Percentiles rank a stretch among this genome's conserved stretches.
These are phyloP conservation scores for Sarcophaga variegata DNA, from an alignment of 2,888 invertebrate species.

Conservation along the genomic window DNA sequence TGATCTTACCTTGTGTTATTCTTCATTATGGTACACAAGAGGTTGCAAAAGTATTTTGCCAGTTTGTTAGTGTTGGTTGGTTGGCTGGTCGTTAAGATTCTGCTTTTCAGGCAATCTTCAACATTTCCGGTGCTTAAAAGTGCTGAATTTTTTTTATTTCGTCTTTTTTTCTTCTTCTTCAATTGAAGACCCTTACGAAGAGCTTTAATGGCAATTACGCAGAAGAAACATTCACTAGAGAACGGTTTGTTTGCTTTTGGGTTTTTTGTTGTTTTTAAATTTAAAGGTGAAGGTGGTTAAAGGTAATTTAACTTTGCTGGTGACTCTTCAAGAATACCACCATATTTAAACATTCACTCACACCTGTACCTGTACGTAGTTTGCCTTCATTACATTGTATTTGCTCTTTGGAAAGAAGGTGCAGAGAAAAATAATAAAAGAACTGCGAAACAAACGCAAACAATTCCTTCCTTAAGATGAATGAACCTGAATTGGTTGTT, in stretches of 20 bases:
- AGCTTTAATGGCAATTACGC: slow-evolving; percentile 7
- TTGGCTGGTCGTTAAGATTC: slow-evolving; percentile 17
- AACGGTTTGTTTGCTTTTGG: slow-evolving; percentile 34
- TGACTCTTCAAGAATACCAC: slow-evolving; percentile 25
- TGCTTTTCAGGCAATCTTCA: slow-evolving; percentile 51
- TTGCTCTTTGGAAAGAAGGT: background rate
- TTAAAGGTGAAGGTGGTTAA: slow-evolving; percentile 22
- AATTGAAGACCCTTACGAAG: slow-evolving; percentile 24
- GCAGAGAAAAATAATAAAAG: background rate
- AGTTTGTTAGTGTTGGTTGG: slow-evolving; percentile 28
- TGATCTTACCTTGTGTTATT: slow-evolving; percentile 16
- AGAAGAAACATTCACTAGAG: background rate
- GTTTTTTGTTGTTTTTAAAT: slow-evolving; percentile 21
- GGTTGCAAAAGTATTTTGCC: slow-evolving; percentile 48
- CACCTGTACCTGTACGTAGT: no score
- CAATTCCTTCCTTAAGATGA: slow-evolving; percentile 19
- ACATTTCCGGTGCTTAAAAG: slow-evolving; percentile 62
- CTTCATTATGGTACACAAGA: slow-evolving; percentile 13
- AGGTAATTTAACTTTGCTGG: slow-evolving; percentile 57
- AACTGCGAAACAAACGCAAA: background rate
- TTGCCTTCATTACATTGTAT: background rate
- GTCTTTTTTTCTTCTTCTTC: background rate
- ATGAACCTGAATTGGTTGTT: background rate
- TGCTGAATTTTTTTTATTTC: background rate
- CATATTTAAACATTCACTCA: slow-evolving; percentile 6